phyloP scores from a whole-genome alignment of 2,888 invertebrate genomes.

The Drosophila robusta region DNA sequence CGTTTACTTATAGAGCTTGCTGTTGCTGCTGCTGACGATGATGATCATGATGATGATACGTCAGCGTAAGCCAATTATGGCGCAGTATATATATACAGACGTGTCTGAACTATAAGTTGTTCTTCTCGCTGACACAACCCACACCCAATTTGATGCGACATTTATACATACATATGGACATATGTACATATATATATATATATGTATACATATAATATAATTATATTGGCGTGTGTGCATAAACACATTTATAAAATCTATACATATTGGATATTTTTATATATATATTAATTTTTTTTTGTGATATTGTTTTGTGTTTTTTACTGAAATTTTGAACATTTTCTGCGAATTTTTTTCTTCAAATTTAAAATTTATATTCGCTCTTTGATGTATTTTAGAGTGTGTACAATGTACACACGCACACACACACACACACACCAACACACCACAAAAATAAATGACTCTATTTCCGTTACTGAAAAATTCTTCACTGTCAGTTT shows the following conservation, averaged over 20 bases:
- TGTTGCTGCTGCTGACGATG: not conserved
- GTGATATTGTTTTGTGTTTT: slow-evolving; percentile 23
- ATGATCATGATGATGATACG: slow-evolving; percentile 43
- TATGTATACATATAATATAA: slow-evolving; percentile 51
- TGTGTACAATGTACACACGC: slow-evolving; percentile 5
- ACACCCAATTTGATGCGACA: slow-evolving; percentile 66
- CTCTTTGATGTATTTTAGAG: slow-evolving; percentile 49
- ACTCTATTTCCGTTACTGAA: slow-evolving; percentile 41
- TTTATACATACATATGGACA: slow-evolving; percentile 10
- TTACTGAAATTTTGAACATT: not conserved
- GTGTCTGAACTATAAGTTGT: slow-evolving; percentile 59
- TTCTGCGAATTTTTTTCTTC: slow-evolving; percentile 17
- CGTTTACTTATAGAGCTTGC: slow-evolving; percentile 28
- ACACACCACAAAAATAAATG: slow-evolving; percentile 34
- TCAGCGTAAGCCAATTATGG: slow-evolving; percentile 71
- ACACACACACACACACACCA: not conserved
- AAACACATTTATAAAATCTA: slow-evolving; percentile 13
- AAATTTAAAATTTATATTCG: slow-evolving; percentile 27
- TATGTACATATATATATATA: slow-evolving; percentile 9
- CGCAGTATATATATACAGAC: slow-evolving; percentile 53
- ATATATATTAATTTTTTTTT: slow-evolving; percentile 17
- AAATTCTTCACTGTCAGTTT: slow-evolving; percentile 24
- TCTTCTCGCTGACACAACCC: slow-evolving; percentile 62
- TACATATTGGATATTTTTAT: slow-evolving; percentile 22
- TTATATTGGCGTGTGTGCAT: slow-evolving; percentile 30